Evolutionary conservation across 2,113 vertebrate genomes (phyloP), one percentile per base, ranked within the genome.

Genomic region (Haliaeetus leucogaster): DNA sequence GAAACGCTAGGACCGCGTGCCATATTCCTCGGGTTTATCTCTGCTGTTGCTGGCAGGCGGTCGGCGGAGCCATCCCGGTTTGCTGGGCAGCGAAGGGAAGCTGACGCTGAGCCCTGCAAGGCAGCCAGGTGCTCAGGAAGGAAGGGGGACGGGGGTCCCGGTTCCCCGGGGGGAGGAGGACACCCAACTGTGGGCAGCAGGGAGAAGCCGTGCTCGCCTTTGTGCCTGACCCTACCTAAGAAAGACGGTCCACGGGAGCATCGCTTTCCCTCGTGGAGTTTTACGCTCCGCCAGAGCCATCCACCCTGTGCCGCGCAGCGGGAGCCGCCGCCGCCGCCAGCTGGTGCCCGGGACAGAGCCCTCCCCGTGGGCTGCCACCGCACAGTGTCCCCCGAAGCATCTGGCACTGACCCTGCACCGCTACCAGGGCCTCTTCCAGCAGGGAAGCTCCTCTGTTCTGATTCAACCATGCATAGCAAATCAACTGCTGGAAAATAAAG

Each of bases 391-490:
- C 90, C 53, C 1, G 0, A 15, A 88, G 96, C 96, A 97, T 62
- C 94, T 94, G 95, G 89, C 63, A 82, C 86, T 2, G 43, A 76
- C 71, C 82, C 92, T 17, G 22, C 0, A 0, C 52, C 0, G 2
- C 74, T 73, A 47, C 70, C 5, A 5, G 68, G 67, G 76, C 93
- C 79, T 92, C 74, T 58, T 87, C 86, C 93, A 93, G 82, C 86
- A 42, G 95, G 91, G 67, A 93, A 73, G 62, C n/a, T 72, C 82
- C 82, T 90, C 81, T 95, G 84, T 94, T 96, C 84, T 26, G 29
- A 53, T 34, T 86, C 94, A 88, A 20, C 93, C 91, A 85, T 70
- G 97, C 94, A 70, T 87, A 82, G 79, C 50, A 89, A 95, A 97
- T 89, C 86, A 76, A 17, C 78, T 76, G 66, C 95, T 72, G 86